Conservation (phyloP, 35 echinoderm and acorn worm genomes). For the Patiria miniata region DNA sequence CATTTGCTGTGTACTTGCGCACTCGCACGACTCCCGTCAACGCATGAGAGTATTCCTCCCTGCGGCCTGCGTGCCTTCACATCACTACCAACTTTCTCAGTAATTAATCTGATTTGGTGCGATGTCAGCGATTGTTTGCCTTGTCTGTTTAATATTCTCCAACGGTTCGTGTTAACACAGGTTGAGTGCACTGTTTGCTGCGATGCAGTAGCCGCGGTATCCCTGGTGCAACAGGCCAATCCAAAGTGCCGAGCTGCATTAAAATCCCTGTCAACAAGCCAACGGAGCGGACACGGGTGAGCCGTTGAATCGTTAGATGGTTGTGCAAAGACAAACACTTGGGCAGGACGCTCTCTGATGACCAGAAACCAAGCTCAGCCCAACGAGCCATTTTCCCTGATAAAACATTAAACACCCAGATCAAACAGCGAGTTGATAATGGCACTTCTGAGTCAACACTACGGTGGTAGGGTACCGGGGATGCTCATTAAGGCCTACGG, state of each 20-base stretch:
- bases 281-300: background rate
- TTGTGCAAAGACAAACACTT: background rate
- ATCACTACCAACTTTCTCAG: background rate
- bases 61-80: background rate
- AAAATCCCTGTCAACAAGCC: background rate
- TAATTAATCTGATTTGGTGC: background rate
- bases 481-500: conserved; percentile 5
- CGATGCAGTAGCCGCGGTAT: background rate
- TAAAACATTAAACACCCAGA: conserved; percentile 12
- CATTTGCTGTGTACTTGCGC: background rate
- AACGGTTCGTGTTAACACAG: background rate
- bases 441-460: conserved; percentile 25
- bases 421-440: conserved; percentile 18
- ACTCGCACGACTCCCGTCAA: no score
- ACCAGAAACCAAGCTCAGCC: background rate
- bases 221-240: conserved; percentile 3
- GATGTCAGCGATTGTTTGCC: background rate
- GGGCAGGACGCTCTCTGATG: background rate
- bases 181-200: background rate
- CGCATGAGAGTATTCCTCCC: no score
- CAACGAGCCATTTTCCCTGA: background rate
- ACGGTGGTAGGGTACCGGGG: conserved; percentile 4
- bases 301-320: background rate
- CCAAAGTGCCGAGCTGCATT: background rate
- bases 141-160: background rate